Evolutionary conservation across 2,113 vertebrate species (phyloP).

Genomic region (Columba livia): DNA sequence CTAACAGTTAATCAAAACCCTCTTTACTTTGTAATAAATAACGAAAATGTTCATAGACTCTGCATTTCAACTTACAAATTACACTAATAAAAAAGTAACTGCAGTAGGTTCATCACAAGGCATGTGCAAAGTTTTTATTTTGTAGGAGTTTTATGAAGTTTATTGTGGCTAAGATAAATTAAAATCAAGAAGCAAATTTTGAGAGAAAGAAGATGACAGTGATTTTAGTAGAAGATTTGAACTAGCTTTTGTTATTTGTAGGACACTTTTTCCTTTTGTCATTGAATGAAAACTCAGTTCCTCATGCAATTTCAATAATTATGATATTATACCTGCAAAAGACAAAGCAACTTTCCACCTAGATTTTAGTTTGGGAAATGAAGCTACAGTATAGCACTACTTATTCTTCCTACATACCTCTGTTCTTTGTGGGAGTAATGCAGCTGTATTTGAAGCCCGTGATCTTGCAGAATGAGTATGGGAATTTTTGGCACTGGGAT

Average conservation of each 20-base stretch:
- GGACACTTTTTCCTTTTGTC: neutral
- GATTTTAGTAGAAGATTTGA: neutral
- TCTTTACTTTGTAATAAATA: conserved; percentile 25
- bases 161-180: neutral
- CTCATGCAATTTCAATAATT: neutral
- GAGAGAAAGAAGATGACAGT: neutral
- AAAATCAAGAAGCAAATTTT: neutral
- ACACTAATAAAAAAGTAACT: neutral
- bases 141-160: neutral
- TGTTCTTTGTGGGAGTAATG: neutral
- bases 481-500: neutral
- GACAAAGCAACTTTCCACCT: neutral
- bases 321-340: neutral
- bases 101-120: neutral
- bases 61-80: conserved; percentile 46
- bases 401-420: neutral
- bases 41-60: neutral
- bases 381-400: neutral
- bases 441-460: neutral
- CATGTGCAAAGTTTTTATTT: neutral
- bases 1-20: neutral
- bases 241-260: neutral
- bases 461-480: neutral
- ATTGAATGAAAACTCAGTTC: neutral
- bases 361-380: neutral